A percentile compares a stretch with the other conserved stretches of the same genome.
Conservation (phyloP, 35 echinoderm and acorn worm species). For the Apostichopus japonicus region DNA sequence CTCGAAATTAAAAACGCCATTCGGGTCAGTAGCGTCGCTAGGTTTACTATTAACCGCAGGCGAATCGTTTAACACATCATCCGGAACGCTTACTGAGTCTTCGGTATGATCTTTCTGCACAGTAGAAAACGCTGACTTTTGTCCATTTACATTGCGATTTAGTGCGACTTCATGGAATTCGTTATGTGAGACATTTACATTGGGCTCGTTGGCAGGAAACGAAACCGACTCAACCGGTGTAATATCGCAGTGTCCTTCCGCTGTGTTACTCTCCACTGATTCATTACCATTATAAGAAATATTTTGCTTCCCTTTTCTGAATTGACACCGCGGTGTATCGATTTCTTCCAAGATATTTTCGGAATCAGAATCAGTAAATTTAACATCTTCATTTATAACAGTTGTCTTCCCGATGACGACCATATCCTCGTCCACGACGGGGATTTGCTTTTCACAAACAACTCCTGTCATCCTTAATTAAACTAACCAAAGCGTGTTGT, state of each 20-base stretch:
- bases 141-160: slow-evolving; percentile 1
- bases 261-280: background rate
- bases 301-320: background rate
- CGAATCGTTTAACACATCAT: background rate
- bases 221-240: background rate
- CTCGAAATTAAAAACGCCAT: background rate
- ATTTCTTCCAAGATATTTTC: slow-evolving; percentile 18
- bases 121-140: slow-evolving; percentile 1
- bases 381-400: background rate
- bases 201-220: background rate
- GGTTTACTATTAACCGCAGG: background rate
- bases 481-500: background rate
- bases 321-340: background rate
- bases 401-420: background rate
- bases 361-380: slow-evolving; percentile 27
- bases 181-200: background rate
- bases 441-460: background rate
- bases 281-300: background rate
- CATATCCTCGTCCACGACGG: background rate
- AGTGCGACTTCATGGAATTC: background rate
- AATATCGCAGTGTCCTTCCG: background rate
- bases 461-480: background rate
- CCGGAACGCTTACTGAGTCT: background rate
- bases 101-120: background rate
- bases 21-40: background rate